Evolutionary conservation across 2,888 invertebrate species (phyloP).

Genomic region (Nebria salina): DNA sequence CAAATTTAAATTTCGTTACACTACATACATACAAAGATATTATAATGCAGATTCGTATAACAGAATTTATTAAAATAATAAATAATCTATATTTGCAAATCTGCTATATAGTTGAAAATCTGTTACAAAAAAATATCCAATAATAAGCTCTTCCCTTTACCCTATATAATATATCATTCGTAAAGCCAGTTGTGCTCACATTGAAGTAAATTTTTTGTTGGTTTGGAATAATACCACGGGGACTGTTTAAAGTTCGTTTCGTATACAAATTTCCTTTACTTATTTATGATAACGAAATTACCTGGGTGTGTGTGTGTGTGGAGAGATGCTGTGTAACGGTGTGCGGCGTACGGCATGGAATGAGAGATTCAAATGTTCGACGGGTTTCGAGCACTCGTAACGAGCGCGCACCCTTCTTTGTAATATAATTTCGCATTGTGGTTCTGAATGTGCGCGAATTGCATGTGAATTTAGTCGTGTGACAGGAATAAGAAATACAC

Average conservation of each 20-base stretch:
- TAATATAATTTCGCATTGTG: slow-evolving; percentile 44
- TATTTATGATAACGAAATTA: slow-evolving; percentile 45
- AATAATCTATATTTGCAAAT: no score
- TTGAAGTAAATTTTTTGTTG: not conserved
- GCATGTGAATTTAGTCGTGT: not conserved
- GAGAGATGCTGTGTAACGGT: slow-evolving; percentile 14
- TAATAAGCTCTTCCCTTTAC: not conserved
- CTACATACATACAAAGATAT: no score
- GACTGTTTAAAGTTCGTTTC: slow-evolving; percentile 42
- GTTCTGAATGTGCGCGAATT: slow-evolving; percentile 12
- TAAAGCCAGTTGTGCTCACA: not conserved
- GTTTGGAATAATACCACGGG: slow-evolving; percentile 38
- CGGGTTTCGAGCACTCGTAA: not conserved
- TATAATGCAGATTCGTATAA: no score
- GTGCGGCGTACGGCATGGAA: not conserved
- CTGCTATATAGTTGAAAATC: not conserved
- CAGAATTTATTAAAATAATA: no score
- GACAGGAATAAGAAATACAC: slow-evolving; percentile 24
- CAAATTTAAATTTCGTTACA: no score
- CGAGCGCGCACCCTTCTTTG: slow-evolving; percentile 42
- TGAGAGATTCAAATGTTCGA: not conserved
- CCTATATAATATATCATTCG: not conserved
- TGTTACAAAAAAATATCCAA: not conserved
- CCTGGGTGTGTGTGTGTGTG: slow-evolving; percentile 19
- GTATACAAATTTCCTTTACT: slow-evolving; percentile 45